Conservation (phyloP, 2,888 invertebrate species). For the Schizaphis graminum region DNA sequence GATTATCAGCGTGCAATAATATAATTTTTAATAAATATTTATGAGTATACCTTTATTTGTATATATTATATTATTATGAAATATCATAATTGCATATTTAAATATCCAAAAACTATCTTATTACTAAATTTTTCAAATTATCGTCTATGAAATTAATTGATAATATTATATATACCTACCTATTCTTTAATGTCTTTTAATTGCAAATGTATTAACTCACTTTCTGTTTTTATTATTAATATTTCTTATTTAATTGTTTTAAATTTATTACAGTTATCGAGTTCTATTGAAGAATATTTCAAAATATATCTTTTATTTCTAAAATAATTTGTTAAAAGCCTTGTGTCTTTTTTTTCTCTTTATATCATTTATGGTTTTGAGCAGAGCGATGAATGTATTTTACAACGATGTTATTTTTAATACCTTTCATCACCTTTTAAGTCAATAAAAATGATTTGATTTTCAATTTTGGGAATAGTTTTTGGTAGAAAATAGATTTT, state of each 20-base stretch:
- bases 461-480: too few relatives aligned
- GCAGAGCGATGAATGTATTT: too few relatives aligned
- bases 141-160: neutral
- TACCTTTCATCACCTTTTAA: too few relatives aligned
- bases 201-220: neutral
- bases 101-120: neutral
- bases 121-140: neutral
- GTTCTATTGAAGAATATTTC: neutral
- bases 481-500: too few relatives aligned
- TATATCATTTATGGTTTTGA: neutral
- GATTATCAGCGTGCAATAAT: neutral
- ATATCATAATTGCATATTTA: neutral
- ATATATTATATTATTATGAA: neutral
- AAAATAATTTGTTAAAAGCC: neutral
- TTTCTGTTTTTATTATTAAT: neutral
- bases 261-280: neutral
- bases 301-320: neutral
- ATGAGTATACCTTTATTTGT: neutral
- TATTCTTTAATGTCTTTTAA: neutral
- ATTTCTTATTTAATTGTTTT: neutral
- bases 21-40: neutral
- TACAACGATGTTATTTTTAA: too few relatives aligned
- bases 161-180: neutral
- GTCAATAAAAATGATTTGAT: too few relatives aligned
- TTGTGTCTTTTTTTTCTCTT: neutral